Evolutionary conservation across 2,797 vertebrate genomes (phyloP).

Genomic region (Artibeus jamaicensis): DNA sequence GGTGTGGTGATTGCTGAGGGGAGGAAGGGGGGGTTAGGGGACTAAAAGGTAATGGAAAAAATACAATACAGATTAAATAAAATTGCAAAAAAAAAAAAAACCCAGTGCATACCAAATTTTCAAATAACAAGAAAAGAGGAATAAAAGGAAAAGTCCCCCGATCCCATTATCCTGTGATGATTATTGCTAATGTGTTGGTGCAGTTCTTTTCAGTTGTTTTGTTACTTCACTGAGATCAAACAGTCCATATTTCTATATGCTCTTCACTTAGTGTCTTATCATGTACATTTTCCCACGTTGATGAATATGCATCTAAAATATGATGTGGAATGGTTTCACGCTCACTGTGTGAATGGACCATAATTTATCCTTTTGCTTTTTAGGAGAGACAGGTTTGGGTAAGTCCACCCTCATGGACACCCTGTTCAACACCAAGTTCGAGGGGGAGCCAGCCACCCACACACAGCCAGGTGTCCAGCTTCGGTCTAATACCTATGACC

Average conservation of each 20-base stretch:
- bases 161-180: neutral
- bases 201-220: neutral
- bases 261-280: neutral
- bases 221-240: neutral
- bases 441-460: constrained; percentile 95
- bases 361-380: constrained; percentile 49
- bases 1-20: neutral
- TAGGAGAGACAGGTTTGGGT: constrained; percentile 97
- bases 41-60: neutral
- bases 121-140: constrained; percentile 14
- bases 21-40: neutral
- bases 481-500: constrained; percentile 95
- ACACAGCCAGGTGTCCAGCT: constrained; percentile 96
- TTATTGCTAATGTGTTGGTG: neutral
- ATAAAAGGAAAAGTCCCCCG: neutral
- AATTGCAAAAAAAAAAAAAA: neutral
- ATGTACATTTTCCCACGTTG: neutral
- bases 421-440: constrained; percentile 98
- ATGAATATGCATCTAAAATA: neutral
- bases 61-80: neutral
- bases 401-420: constrained; percentile 99
- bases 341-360: neutral
- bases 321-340: neutral
- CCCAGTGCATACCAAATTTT: neutral
- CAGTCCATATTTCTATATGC: neutral